These are phyloP conservation scores for Xerus inauris DNA, from an alignment of 2,113 vertebrate species.

Conservation along the genomic window DNA sequence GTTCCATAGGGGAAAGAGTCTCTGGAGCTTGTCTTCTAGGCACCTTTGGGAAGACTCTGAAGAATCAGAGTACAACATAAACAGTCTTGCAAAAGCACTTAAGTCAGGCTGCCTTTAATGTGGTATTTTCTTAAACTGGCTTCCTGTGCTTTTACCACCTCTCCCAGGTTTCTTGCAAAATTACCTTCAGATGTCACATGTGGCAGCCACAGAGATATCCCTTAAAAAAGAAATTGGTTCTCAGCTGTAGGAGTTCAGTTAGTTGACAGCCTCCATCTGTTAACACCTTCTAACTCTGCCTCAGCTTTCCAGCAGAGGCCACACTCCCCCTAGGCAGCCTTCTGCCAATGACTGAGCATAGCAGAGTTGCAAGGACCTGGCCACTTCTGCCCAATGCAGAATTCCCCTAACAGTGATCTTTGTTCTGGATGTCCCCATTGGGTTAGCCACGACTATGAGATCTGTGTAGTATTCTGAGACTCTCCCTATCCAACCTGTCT, in stretches of 20 bases:
- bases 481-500: neutral
- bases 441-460: neutral
- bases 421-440: neutral
- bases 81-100: neutral
- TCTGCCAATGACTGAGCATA: neutral
- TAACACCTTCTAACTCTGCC: neutral
- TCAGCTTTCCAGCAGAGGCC: neutral
- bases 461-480: neutral
- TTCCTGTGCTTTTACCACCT: slow-evolving; percentile 4
- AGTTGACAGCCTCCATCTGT: neutral
- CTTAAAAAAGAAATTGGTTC: neutral
- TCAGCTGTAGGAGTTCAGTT: neutral
- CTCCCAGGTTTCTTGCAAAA: neutral
- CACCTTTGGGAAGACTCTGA: neutral
- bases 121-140: neutral
- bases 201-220: neutral
- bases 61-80: neutral
- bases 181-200: slow-evolving; percentile 5
- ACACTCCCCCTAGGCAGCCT: neutral
- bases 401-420: neutral
- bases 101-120: neutral
- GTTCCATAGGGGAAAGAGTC: neutral
- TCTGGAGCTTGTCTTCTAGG: neutral
- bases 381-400: neutral
- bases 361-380: neutral